Base-by-base conservation (phyloP, 2,797 vertebrate genomes). In the Ficedula albicollis region DNA sequence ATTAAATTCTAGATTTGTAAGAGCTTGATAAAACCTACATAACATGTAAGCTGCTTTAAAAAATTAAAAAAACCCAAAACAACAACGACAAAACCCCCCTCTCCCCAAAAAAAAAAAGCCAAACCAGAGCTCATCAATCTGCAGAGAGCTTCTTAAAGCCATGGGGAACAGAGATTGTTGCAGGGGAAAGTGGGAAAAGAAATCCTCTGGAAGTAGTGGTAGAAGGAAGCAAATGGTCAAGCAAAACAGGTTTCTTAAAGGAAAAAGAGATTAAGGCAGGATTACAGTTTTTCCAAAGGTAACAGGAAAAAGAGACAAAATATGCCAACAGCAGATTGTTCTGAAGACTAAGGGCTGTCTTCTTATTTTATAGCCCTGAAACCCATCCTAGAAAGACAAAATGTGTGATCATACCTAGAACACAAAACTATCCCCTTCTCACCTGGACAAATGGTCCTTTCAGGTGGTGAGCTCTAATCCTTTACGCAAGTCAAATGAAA, bases 1-100 rank as follows among this genome's bases (percentile, higher is more conserved):
- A 96, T 96, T 96, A 93, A 97, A 96, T 88, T 91, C 66, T 93
- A 76, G 69, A 93, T 87, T 89, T 95, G 76, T 59, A 75, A 81
- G 51, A 90, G 66, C 62, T 38, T 73, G 84, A 77, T 93, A 91
- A 95, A 93, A 73, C 38, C 68, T 74, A 69, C 60, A 82, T 17
- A 88, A 68, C 29, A 78, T 63, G 32, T 92, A 97, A 97, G 90
- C 90, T 84, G 30, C 74, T 95, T 93, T 26, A 27, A 72, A 72
- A 70, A 70, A 5, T 19, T 9, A 7, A 16, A n/a, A 56, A 58
- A 49, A n/a, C n/a, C n/a, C n/a, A 4, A 12, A 48, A 52, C 64
- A 6, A 14, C 27, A 51, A 29, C 49, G 51, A 49, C 49, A 51
- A 10, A 5, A 41, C 41, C n/a, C n/a, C n/a, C n/a, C n/a, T n/a